These are phyloP conservation scores for Cabera pusaria DNA, from an alignment of 2,888 invertebrate genomes.

Conservation along the genomic window DNA sequence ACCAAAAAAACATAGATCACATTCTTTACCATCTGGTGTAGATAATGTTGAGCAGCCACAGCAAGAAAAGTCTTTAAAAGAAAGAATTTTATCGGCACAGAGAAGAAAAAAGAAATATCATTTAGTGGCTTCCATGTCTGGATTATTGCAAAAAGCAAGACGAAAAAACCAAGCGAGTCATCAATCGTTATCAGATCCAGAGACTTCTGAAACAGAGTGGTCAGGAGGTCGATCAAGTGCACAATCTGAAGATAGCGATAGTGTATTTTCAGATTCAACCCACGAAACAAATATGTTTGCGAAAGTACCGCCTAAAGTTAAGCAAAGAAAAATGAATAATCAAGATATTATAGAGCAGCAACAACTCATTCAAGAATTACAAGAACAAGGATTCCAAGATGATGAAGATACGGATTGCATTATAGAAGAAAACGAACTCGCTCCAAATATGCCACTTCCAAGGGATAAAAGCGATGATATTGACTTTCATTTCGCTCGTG, in stretches of 20 bases:
- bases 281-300: constrained; percentile 85
- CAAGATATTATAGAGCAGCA: constrained; percentile 79
- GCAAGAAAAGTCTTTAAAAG: constrained; percentile 74
- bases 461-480: constrained; percentile 78
- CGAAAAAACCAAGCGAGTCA: constrained; percentile 84
- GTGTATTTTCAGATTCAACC: constrained; percentile 87
- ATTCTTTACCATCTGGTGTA: constrained; percentile 90
- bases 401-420: constrained; percentile 60
- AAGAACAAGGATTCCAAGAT: constrained; percentile 69
- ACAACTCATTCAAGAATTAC: constrained; percentile 73
- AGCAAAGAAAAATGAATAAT: constrained; percentile 71
- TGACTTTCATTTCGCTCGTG: constrained; percentile 79
- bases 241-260: constrained; percentile 90
- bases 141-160: constrained; percentile 93
- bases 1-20: constrained; percentile 90
- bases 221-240: constrained; percentile 85
- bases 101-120: constrained; percentile 91
- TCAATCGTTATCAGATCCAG: constrained; percentile 89
- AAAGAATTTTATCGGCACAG: constrained; percentile 73
- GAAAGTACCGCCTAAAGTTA: constrained; percentile 80
- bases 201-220: constrained; percentile 89
- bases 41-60: constrained; percentile 79
- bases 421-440: constrained; percentile 63
- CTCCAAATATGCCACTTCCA: constrained; percentile 48
- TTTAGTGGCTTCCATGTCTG: constrained; percentile 92